These are phyloP conservation scores for Mythimna loreyi DNA, from an alignment of 2,888 invertebrate species.

Conservation along the genomic window DNA sequence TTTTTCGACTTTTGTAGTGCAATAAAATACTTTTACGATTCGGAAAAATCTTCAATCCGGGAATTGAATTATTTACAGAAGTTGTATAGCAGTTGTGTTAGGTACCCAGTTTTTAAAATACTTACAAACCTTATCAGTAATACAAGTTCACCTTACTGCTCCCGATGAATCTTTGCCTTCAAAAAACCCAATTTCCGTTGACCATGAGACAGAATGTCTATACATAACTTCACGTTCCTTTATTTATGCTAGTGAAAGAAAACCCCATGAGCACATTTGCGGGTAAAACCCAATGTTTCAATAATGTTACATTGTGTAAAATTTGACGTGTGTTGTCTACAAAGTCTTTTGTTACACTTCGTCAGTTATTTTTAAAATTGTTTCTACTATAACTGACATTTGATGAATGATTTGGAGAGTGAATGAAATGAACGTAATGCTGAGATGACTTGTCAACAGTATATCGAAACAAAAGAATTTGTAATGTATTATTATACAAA, in stretches of 20 bases:
- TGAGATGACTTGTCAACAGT: neutral
- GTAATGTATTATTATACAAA: no score
- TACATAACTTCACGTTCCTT: neutral
- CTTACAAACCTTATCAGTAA: neutral
- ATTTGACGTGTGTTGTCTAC: conserved; percentile 15
- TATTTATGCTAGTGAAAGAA: conserved; percentile 18
- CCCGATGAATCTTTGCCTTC: neutral
- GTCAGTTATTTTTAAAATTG: no score
- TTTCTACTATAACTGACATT: no score
- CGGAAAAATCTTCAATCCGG: no score
- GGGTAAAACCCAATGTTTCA: conserved; percentile 38
- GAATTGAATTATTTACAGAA: no score
- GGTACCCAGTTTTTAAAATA: no score
- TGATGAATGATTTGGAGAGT: neutral
- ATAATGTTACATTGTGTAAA: conserved; percentile 5
- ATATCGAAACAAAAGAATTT: no score
- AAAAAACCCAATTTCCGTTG: conserved; percentile 30
- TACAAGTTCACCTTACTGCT: neutral
- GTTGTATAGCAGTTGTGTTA: no score
- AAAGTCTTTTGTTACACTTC: neutral
- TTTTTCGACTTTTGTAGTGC: no score
- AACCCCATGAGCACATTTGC: conserved; percentile 10
- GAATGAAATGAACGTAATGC: neutral
- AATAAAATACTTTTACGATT: no score
- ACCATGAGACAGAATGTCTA: conserved; percentile 14